Conservation (phyloP, 1,140 invertebrate species). For the Eubasilissa regina region DNA sequence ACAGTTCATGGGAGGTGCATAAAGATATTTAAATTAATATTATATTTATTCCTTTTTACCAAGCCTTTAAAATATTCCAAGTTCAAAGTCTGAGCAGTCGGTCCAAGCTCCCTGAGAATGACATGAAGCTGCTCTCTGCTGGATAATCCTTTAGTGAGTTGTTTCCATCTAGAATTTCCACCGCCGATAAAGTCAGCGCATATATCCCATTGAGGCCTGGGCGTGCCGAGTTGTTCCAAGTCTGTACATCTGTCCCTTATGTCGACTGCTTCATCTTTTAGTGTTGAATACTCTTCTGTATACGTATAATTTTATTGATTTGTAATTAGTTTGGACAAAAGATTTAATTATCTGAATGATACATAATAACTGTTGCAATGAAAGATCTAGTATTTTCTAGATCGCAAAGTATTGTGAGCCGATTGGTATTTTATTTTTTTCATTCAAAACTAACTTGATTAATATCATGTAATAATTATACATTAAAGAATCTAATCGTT, state of each 20-base stretch:
- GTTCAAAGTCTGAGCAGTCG: constrained; percentile 66
- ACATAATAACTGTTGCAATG: no score
- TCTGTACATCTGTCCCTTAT: constrained; percentile 66
- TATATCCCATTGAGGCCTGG: constrained; percentile 69
- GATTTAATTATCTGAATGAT: no score
- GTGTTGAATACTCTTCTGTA: constrained; percentile 61
- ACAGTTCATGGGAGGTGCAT: no score
- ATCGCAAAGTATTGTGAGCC: no score
- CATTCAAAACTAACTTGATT: no score
- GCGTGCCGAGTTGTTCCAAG: constrained; percentile 67
- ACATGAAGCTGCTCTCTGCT: constrained; percentile 67
- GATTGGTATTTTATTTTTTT: no score
- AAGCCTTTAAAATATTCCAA: constrained; percentile 70
- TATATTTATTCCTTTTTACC: constrained; percentile 54
- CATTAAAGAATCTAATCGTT: no score
- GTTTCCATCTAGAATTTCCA: constrained; percentile 68
- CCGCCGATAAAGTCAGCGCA: constrained; percentile 70
- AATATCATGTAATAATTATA: no score
- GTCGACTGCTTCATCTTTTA: constrained; percentile 67
- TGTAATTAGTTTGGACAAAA: no score
- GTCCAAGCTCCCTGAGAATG: constrained; percentile 68
- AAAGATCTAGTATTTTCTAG: no score
- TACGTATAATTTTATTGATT: neutral
- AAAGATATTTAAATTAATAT: neutral
- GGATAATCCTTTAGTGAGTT: constrained; percentile 65